Base-by-base conservation (phyloP, 1,140 invertebrate species). In the Drosophila kurseongensis region DNA sequence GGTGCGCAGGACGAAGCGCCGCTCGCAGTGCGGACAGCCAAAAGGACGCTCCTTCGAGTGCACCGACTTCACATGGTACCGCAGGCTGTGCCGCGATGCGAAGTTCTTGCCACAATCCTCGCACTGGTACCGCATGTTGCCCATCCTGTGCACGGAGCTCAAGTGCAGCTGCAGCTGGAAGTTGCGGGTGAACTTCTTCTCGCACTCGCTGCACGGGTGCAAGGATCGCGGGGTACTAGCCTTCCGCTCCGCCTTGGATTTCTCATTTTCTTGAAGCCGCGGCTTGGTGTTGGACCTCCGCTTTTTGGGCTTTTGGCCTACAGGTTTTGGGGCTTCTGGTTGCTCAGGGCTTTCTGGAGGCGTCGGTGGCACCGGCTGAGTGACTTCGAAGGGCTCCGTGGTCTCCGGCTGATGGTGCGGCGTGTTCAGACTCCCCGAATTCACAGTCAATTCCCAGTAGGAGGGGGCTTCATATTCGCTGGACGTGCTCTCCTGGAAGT, bases 41-140 rank as follows among this genome's bases (percentile, higher is more conserved):
- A 92, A 93, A 10, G 93, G 92, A 0, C 93, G 91, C 29, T 93
- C 93, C 2, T 92, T 90, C 0, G 93, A 93, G 63, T 94, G 93
- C 7, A 91, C 71, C 9, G 91, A 91, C 23, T 82, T 90, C 0
- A 76, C 48, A 54, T 91, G 90, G 62, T 91, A 91, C 14, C 73
- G 88, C 5, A 91, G 75, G 36, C 90, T 90, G 71, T 91, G 90
- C 6, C 83, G 68, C 14, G 90, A 91, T 2, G 90, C 90, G 35
- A 91, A 91, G 41, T 58, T 80, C 18, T 91, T 91, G 4, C 62
- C 41, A 48, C 90, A 91, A 32, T 77, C 72, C n/a, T 88, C 71
- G 68, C 90, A 91, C 56, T 79, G 67, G 42, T 91, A 91, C 7
- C 75, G 69, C 68, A 90, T 44, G 4, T 90, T 72, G 57, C 90